Evolutionary conservation across 2,888 invertebrate species (phyloP).

Genomic region (Alviniconcha strummeri): DNA sequence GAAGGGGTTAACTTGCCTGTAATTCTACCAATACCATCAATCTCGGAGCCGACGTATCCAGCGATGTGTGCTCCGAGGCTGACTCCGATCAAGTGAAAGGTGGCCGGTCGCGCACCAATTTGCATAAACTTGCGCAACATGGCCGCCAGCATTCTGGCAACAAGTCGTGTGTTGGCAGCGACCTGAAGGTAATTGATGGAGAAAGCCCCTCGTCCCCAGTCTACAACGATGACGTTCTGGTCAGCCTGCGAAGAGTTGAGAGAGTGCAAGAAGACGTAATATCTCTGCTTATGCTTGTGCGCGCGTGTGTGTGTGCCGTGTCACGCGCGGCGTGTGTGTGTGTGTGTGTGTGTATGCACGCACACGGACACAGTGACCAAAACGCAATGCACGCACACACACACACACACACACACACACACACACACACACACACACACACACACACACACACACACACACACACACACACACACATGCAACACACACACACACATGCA

Average conservation of each 20-base stretch:
- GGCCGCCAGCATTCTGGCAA: conserved; percentile 67
- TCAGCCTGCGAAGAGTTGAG: conserved; percentile 42
- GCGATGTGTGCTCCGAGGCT: conserved; percentile 92
- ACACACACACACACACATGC: too few species aligned
- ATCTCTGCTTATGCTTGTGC: background rate
- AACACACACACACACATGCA: too few species aligned
- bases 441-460: too few species aligned
- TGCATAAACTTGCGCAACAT: conserved; percentile 55
- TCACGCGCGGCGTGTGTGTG: background rate
- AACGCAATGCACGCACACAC: too few species aligned
- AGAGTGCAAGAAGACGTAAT: background rate
- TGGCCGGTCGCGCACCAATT: conserved; percentile 30
- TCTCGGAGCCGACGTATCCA: conserved; percentile 86
- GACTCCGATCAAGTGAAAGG: conserved; percentile 90
- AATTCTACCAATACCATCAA: conserved; percentile 66
- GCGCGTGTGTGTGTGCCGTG: background rate
- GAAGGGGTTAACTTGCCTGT: conserved; percentile 57
- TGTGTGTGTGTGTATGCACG: background rate
- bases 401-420: too few species aligned
- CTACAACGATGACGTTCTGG: conserved; percentile 59
- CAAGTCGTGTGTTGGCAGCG: conserved; percentile 71
- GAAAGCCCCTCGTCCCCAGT: conserved; percentile 60
- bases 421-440: too few species aligned
- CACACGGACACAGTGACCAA: too few species aligned
- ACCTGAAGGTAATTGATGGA: conserved; percentile 69